Base-by-base conservation (phyloP, 2,888 invertebrate species). In the Piscicola geometra region DNA sequence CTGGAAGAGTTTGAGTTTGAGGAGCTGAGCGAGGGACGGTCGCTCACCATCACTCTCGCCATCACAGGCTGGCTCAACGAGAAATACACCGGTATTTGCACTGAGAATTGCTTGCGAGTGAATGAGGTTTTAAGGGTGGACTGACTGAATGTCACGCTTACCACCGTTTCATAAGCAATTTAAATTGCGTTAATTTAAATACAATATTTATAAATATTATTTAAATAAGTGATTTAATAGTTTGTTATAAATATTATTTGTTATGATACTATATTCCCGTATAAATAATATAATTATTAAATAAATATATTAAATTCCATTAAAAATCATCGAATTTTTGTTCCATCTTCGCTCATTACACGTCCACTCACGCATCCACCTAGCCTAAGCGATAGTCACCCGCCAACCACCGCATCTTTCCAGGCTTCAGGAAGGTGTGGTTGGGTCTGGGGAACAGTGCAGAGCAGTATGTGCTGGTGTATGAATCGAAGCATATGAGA, bases 1-100 rank as follows among this genome's bases (percentile, higher is more conserved):
- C 87, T 90, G 56, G 90, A 90, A 82, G 90, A 90, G 83, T 90
- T 90, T 84, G 86, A 86, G 70, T 89, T 90, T 81, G 88, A 89
- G 78, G 86, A 88, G 32, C 81, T 90, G 66, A 85, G 85, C 0
- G 83, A 84, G 80, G 82, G 82, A 1, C 79, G 80, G 5, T 87
- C 88, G 79, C 85, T 90, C 47, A 89, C 89, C 81, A 87, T 90
- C 56, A 88, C 89, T 0, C 88, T 90, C 76, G 89, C 88, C 25
- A 86, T 90, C 47, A 89, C 89, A 30, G 90, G 90, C 25, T 90
- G 90, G 90, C 84, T 90, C 5, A 88, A 87, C 76, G 88, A 89
- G 78, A 88, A 88, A 74, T 83, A 78, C 30, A 86, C 76, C 85
- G 85, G 77, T 86, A 47, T 33, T 15, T 47, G 21, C n/a, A n/a